A percentile compares a stretch with the other conserved stretches of the same genome.
Evolutionary conservation across 2,113 vertebrate species (phyloP).

Genomic region (Chaetops frenatus): DNA sequence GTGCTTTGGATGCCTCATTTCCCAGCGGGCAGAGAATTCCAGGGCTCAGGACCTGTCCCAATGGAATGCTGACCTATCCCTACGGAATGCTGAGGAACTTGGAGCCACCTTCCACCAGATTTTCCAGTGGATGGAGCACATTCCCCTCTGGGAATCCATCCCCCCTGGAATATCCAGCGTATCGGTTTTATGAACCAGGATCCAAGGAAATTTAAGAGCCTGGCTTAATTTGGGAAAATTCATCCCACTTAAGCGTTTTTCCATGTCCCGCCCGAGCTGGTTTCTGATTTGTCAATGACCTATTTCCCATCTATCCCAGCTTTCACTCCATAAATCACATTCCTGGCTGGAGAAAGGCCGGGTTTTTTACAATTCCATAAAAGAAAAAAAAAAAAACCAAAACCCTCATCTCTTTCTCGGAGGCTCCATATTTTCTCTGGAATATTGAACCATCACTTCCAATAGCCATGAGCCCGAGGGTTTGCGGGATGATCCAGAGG

Average conservation of each 20-base stretch:
- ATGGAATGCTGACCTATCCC: neutral
- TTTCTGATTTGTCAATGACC: constrained; percentile 32
- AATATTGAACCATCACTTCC: neutral
- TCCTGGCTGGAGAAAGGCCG: neutral
- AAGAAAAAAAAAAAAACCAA: neutral
- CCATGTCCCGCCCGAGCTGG: neutral
- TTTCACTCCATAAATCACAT: constrained; percentile 21
- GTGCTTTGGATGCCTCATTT: neutral
- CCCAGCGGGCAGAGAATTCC: neutral
- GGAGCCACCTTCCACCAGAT: neutral
- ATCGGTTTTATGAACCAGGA: constrained; percentile 30
- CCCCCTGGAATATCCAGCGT: neutral
- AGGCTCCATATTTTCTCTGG: neutral
- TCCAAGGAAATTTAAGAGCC: constrained; percentile 27
- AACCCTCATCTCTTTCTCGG: fast-evolving
- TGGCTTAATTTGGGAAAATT: neutral
- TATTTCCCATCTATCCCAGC: neutral
- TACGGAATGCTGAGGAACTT: neutral
- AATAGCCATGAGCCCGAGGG: neutral
- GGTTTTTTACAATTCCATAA: neutral
- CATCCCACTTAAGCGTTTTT: constrained; percentile 17
- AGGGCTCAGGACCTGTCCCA: neutral
- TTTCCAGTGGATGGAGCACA: fast-evolving
- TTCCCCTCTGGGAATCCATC: neutral
- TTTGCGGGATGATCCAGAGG: neutral